Evolutionary conservation across 2,113 vertebrate species (phyloP), one percentile per base, ranked within the genome.

Genomic region (Sinocyclocheilus anophthalmus): DNA sequence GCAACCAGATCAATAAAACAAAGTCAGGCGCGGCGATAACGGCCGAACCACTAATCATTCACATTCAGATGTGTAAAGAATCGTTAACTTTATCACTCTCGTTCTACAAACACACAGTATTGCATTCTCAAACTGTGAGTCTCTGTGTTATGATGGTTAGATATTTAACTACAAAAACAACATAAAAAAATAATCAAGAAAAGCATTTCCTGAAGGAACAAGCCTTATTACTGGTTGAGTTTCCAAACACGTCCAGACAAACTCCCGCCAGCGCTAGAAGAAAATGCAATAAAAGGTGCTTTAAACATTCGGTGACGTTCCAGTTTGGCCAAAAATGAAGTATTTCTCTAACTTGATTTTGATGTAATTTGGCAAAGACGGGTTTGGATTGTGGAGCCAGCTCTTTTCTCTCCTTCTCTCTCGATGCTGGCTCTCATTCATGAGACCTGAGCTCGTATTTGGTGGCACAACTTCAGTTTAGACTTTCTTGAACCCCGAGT

Each of bases 401-500:
- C 3, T 1, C 16, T 70, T 70, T 70, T 70, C 33, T 70, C 37
- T 39, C 20, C 6, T 33, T 70, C 37, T 70, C 33, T 72, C 37
- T 39, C 20, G 26, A 67, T 26, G 5, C 24, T 14, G 12, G 63
- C 63, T 30, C 13, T 14, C 63, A 26, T 67, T 24, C 18, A 18
- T 4, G 26, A 77, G 24, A 33, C 26, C 1, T 55, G 22, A 76
- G 76, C 48, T 55, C n/a, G 24, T 59, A 3, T 78, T 37, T 37
- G 30, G 30, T 78, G 30, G 53, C 20, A 59, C 12, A 39, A 39
- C 33, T 39, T 72, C 18, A 22, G 69, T 87, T 84, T 82, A 87
- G 76, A 81, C 50, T 85, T 88, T 72, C 53, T 86, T 81, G 76
- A 77, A 85, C 10, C 78, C 30, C 48, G 39, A 5, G 55, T 4